Evolutionary conservation across 2,113 vertebrate genomes (phyloP).

Genomic region (Peromyscus californicus): DNA sequence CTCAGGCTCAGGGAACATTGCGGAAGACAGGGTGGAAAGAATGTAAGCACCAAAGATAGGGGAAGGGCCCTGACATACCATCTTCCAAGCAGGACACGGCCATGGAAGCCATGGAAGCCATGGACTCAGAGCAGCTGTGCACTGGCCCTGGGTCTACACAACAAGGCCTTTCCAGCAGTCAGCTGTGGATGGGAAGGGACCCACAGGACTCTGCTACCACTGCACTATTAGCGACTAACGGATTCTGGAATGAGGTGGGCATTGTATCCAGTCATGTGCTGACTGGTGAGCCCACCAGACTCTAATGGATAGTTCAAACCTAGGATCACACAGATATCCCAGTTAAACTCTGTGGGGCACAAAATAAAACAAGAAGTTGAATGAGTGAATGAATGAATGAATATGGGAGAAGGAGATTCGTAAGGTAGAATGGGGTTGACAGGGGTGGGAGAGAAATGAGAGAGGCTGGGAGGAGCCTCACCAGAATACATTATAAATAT

Average conservation of each 20-base stretch:
- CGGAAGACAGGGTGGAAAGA: not conserved
- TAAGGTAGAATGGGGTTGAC: not conserved
- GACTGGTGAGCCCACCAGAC: not conserved
- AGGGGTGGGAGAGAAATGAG: not conserved
- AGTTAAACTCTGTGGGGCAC: not conserved
- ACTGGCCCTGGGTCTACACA: not conserved
- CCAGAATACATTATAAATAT: not conserved
- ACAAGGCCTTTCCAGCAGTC: not conserved
- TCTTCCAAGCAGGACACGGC: not conserved
- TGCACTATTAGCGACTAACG: not conserved
- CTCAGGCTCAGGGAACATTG: not conserved
- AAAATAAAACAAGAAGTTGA: not conserved
- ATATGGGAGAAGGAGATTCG: not conserved
- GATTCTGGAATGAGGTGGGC: too few relatives aligned
- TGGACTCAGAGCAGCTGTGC: not conserved
- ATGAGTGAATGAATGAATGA: too few relatives aligned
- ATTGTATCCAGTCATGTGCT: not conserved
- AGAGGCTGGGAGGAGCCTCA: not conserved
- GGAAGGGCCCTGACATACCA: not conserved
- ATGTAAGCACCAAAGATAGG: not conserved
- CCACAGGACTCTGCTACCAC: not conserved
- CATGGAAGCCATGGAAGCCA: not conserved
- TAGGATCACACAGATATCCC: not conserved
- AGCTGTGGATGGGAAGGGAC: not conserved
- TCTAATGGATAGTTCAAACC: not conserved